Percentiles rank a stretch among this genome's conserved stretches.
Evolutionary conservation across 2,113 vertebrate species (phyloP).

Genomic region (Limanda limanda): DNA sequence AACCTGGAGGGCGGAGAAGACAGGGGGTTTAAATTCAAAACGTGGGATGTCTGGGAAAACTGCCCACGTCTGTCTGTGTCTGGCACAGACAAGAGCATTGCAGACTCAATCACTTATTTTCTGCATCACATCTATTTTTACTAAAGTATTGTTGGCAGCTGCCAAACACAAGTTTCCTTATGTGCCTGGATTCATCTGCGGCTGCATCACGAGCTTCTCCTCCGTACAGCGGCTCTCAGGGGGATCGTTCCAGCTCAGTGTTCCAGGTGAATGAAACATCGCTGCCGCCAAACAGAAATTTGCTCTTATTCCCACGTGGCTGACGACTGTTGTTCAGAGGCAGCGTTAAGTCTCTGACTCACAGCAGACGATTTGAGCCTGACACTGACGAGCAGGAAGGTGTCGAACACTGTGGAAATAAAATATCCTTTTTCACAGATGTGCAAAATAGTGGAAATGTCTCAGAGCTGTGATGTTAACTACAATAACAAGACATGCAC

Average conservation of each 20-base stretch:
- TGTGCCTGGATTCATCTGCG: slow-evolving; percentile 4
- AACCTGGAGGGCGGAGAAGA: slow-evolving; percentile 66
- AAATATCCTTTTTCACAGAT: too few relatives aligned
- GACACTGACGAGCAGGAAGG: slow-evolving; percentile 30
- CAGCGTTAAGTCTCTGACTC: slow-evolving; percentile 6
- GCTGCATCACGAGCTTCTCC: slow-evolving; percentile 33
- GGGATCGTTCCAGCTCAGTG: slow-evolving; percentile 36
- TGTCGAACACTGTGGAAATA: too few relatives aligned
- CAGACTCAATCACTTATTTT: neutral
- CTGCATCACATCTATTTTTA: too few relatives aligned
- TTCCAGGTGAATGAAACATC: slow-evolving; percentile 38
- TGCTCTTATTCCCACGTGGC: slow-evolving; percentile 52
- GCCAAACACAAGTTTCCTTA: neutral
- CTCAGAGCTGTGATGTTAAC: too few relatives aligned
- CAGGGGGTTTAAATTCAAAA: slow-evolving; percentile 32
- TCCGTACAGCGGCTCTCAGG: neutral
- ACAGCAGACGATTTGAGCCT: too few relatives aligned
- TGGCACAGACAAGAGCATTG: neutral
- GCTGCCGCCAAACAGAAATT: slow-evolving; percentile 40
- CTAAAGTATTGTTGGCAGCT: neutral
- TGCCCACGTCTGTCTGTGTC: slow-evolving; percentile 22
- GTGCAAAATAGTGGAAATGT: too few relatives aligned
- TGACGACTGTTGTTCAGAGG: slow-evolving; percentile 36
- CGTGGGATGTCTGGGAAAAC: slow-evolving; percentile 5
- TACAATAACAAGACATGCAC: too few relatives aligned